Conservation (phyloP, 2,797 vertebrate species). For the Ibycter americanus region DNA sequence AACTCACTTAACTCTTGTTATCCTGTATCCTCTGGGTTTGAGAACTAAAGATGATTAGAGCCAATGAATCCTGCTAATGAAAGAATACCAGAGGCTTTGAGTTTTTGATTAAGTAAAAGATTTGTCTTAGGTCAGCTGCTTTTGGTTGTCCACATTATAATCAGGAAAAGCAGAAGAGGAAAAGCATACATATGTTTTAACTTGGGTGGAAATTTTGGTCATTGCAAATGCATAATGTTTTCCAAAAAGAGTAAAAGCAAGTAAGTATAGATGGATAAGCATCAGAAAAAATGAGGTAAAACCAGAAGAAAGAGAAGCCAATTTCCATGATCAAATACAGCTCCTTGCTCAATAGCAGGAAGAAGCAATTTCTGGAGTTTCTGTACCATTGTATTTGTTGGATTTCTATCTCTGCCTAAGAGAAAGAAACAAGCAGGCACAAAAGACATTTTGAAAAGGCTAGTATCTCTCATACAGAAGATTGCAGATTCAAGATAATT, state of each 20-base stretch:
- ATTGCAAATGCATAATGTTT: background rate
- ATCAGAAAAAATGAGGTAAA: background rate
- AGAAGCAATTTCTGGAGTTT: background rate
- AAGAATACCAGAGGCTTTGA: conserved; percentile 70
- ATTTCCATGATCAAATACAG: background rate
- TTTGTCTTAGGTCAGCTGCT: conserved; percentile 63
- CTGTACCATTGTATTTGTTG: background rate
- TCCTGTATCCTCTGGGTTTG: conserved; percentile 47
- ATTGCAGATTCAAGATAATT: background rate
- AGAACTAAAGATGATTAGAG: conserved; percentile 69
- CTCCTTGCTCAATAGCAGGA: background rate
- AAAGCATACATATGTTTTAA: background rate
- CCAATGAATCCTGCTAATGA: conserved; percentile 67
- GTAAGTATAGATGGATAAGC: background rate
- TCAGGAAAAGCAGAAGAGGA: conserved; percentile 1
- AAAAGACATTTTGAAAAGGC: background rate
- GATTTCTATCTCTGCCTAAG: background rate
- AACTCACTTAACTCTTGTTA: conserved; percentile 66
- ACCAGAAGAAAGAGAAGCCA: background rate
- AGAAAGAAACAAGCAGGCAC: background rate
- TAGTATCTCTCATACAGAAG: background rate
- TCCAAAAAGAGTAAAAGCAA: background rate
- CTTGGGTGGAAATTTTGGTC: background rate
- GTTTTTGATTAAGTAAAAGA: conserved; percentile 72
- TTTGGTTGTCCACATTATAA: conserved; percentile 50